Evolutionary conservation across 2,888 invertebrate genomes (phyloP).

Genomic region (Synergus itoensis): DNA sequence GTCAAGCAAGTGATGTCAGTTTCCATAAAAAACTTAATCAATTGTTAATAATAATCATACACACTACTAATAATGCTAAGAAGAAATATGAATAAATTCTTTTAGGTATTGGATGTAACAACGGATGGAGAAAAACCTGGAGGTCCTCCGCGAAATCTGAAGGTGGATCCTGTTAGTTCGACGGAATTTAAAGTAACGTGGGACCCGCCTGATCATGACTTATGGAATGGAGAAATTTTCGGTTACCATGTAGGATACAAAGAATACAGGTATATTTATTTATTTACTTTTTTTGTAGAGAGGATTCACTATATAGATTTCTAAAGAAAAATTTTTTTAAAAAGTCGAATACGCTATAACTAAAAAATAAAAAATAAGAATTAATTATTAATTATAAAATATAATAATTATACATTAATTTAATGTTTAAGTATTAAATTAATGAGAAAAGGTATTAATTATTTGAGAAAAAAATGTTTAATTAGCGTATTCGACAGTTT

Average conservation of each 20-base stretch:
- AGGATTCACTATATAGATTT: too few species aligned
- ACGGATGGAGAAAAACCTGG: conserved; percentile 81
- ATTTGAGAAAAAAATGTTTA: too few species aligned
- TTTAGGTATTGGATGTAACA: conserved; percentile 73
- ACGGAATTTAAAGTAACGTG: conserved; percentile 91
- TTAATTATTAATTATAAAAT: too few species aligned
- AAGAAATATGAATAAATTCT: neutral
- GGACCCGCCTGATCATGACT: conserved; percentile 91
- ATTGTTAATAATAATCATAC: neutral
- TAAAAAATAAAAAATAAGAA: too few species aligned
- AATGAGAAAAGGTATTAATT: too few species aligned
- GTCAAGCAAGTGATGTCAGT: conserved; percentile 89
- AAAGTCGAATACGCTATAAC: too few species aligned
- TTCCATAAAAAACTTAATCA: conserved; percentile 42
- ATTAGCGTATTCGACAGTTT: too few species aligned
- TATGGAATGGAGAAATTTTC: conserved; percentile 92
- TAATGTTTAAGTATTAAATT: too few species aligned
- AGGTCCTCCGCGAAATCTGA: conserved; percentile 89
- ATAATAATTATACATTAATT: too few species aligned
- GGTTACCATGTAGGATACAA: conserved; percentile 94
- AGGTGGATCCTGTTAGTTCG: conserved; percentile 91
- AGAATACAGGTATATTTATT: conserved; percentile 77
- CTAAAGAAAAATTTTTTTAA: too few species aligned
- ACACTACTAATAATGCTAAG: neutral
- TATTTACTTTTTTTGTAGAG: too few species aligned